phyloP scores from a whole-genome alignment of 2,113 vertebrate genomes.

The Falcunculus frontatus region DNA sequence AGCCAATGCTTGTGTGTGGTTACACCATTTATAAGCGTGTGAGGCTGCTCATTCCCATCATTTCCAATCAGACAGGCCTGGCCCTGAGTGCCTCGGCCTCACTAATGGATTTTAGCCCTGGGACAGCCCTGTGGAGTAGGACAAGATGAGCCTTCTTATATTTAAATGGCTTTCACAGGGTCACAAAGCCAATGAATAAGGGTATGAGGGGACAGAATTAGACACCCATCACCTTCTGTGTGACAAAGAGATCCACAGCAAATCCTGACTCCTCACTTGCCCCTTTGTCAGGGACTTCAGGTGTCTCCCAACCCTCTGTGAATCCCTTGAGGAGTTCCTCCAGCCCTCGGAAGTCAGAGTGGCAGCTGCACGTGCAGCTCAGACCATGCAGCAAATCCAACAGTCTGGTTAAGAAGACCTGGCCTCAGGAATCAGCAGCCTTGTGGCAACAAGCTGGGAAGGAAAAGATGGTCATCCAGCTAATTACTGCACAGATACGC shows the following conservation, averaged over 20 bases:
- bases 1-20: not conserved
- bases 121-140: not conserved
- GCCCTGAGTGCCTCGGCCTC: not conserved
- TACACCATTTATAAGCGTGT: not conserved
- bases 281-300: not conserved
- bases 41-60: not conserved
- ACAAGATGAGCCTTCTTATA: not conserved
- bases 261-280: not conserved
- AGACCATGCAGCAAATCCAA: not conserved
- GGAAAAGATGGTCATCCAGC: not conserved
- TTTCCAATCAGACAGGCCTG: not conserved
- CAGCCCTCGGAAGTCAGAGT: not conserved
- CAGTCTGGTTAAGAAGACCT: not conserved
- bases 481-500: not conserved
- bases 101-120: not conserved
- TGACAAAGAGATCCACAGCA: not conserved
- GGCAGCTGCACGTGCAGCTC: not conserved
- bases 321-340: not conserved
- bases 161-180: not conserved
- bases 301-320: not conserved
- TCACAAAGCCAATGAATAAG: not conserved
- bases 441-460: not conserved
- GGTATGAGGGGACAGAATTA: accelerated
- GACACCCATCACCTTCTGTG: not conserved
- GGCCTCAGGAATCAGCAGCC: not conserved